A percentile compares a stretch with the other conserved stretches of the same genome.
phyloP scores from a whole-genome alignment of 2,113 vertebrate genomes.

The Sorex araneus region DNA sequence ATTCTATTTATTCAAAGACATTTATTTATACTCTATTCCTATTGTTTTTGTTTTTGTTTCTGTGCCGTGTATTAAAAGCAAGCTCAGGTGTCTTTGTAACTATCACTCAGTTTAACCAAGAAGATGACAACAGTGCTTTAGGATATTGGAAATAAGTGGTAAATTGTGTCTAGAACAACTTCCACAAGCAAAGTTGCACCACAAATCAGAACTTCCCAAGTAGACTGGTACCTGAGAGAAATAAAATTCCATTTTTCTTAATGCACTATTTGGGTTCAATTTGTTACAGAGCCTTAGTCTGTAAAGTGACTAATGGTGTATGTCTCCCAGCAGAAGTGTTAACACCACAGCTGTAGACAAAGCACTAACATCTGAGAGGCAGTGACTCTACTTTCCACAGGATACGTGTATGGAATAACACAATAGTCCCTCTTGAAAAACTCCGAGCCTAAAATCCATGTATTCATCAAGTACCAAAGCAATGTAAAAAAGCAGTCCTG shows the following conservation, averaged over 20 bases:
- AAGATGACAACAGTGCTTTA: background rate
- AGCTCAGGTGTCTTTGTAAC: background rate
- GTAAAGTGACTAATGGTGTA: constrained; percentile 30
- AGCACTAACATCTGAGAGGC: background rate
- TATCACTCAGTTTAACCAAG: background rate
- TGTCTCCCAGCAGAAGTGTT: background rate
- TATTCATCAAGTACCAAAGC: background rate
- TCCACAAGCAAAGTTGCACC: background rate
- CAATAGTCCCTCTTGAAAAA: background rate
- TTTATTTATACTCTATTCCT: background rate
- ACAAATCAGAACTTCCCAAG: background rate
- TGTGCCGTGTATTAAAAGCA: background rate
- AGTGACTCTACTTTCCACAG: background rate
- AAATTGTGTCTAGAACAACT: background rate
- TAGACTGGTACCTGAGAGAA: background rate
- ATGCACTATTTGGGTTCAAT: constrained; percentile 4
- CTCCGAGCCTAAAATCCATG: background rate
- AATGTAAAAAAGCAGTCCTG: background rate
- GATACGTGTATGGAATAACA: background rate
- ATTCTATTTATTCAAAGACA: background rate
- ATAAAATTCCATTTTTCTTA: constrained; percentile 22
- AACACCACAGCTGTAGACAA: background rate
- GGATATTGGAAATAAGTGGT: background rate
- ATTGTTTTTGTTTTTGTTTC: background rate
- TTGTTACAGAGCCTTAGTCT: constrained; percentile 42